Percentiles rank a stretch among this genome's conserved stretches.
phyloP scores from a whole-genome alignment of 2,113 vertebrate species.

The Antidorcas marsupialis region DNA sequence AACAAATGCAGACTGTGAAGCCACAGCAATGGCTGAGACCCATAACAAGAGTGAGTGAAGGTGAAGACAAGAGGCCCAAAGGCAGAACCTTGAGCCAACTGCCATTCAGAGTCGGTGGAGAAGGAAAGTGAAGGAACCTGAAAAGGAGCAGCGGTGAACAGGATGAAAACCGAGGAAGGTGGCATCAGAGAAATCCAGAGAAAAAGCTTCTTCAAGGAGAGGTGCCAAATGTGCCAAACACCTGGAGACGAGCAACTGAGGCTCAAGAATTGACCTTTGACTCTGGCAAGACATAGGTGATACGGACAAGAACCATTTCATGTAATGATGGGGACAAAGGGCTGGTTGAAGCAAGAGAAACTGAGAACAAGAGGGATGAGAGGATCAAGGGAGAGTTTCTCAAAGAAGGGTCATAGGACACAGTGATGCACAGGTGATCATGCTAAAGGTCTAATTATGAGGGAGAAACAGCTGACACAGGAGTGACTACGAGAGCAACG shows the following conservation, averaged over 20 bases:
- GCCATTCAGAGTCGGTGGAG: neutral
- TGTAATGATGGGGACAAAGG: neutral
- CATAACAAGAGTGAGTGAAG: neutral
- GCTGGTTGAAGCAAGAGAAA: neutral
- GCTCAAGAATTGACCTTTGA: neutral
- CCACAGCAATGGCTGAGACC: neutral
- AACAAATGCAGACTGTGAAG: neutral
- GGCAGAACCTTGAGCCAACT: neutral
- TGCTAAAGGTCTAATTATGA: neutral
- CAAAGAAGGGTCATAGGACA: neutral
- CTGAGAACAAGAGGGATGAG: accelerated
- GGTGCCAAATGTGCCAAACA: neutral
- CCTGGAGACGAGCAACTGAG: neutral
- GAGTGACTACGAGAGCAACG: accelerated
- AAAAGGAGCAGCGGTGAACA: neutral
- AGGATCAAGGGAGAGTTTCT: neutral
- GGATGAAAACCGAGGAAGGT: neutral
- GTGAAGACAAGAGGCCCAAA: neutral
- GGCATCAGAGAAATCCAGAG: neutral
- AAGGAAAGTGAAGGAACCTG: neutral
- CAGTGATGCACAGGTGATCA: neutral
- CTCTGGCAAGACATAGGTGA: neutral
- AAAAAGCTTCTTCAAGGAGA: neutral
- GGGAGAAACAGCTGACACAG: neutral
- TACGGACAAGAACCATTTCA: neutral